These are phyloP conservation scores for Epirrita christyi DNA, from an alignment of 2,888 invertebrate genomes.

Conservation along the genomic window DNA sequence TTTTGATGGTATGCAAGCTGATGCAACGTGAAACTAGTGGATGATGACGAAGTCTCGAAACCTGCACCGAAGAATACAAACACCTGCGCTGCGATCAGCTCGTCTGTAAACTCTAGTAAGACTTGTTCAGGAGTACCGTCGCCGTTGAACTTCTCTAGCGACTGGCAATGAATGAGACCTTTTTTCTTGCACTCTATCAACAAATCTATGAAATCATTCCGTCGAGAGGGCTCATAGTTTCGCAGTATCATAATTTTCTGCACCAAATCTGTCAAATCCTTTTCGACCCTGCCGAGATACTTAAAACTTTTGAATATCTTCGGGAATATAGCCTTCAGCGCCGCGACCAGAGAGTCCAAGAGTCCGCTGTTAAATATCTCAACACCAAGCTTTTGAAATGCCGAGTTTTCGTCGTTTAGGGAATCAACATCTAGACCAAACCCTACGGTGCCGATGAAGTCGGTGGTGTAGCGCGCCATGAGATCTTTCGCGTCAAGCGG, in stretches of 20 bases:
- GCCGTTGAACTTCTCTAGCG: conserved; percentile 46
- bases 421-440: conserved; percentile 65
- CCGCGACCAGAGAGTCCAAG: too few relatives aligned
- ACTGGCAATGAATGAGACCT: conserved; percentile 50
- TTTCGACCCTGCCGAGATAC: not conserved
- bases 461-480: conserved; percentile 68
- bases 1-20: conserved; percentile 56
- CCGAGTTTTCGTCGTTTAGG: conserved; percentile 58
- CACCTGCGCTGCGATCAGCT: conserved; percentile 52
- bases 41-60: conserved; percentile 60
- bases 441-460: conserved; percentile 68
- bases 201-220: conserved; percentile 60
- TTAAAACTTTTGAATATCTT: not conserved
- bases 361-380: too few relatives aligned
- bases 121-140: conserved; percentile 49
- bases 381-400: conserved; percentile 57
- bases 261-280: not conserved
- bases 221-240: conserved; percentile 50
- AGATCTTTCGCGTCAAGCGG: conserved; percentile 61
- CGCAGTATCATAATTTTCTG: conserved; percentile 34
- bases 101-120: conserved; percentile 48
- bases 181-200: conserved; percentile 52
- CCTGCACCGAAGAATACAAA: conserved; percentile 35
- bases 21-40: conserved; percentile 58
- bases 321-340: not conserved